Conservation (phyloP, 2,113 vertebrate genomes). For the Lanius ludovicianus region DNA sequence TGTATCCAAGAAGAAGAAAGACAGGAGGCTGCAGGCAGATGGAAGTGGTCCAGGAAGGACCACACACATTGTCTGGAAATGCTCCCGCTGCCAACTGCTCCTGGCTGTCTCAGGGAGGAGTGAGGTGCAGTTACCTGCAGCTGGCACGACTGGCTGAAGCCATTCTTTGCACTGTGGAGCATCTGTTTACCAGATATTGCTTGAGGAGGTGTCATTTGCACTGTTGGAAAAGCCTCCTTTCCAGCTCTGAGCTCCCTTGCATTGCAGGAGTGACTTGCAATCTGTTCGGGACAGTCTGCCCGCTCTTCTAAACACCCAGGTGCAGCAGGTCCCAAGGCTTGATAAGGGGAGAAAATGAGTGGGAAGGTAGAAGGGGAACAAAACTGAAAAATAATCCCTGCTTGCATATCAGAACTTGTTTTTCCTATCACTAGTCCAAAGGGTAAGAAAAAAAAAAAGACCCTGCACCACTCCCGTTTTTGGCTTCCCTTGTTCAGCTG, state of each 20-base stretch:
- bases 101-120: background rate
- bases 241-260: background rate
- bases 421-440: background rate
- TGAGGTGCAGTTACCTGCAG: background rate
- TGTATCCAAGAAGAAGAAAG: background rate
- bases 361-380: background rate
- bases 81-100: background rate
- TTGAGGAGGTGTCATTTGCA: background rate
- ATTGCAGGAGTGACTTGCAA: background rate
- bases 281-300: background rate
- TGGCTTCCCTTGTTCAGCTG: background rate
- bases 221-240: background rate
- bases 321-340: background rate
- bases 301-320: background rate
- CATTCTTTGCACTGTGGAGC: background rate
- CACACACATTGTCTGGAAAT: background rate
- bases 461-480: too few species aligned
- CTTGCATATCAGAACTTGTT: background rate
- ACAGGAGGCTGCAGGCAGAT: background rate
- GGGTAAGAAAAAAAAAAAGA: background rate
- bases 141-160: background rate
- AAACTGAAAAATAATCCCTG: background rate
- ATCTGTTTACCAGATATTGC: background rate
- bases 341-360: background rate
- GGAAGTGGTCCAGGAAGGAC: background rate